These are phyloP conservation scores for Dallia pectoralis DNA, from an alignment of 2,797 vertebrate genomes.

Conservation along the genomic window DNA sequence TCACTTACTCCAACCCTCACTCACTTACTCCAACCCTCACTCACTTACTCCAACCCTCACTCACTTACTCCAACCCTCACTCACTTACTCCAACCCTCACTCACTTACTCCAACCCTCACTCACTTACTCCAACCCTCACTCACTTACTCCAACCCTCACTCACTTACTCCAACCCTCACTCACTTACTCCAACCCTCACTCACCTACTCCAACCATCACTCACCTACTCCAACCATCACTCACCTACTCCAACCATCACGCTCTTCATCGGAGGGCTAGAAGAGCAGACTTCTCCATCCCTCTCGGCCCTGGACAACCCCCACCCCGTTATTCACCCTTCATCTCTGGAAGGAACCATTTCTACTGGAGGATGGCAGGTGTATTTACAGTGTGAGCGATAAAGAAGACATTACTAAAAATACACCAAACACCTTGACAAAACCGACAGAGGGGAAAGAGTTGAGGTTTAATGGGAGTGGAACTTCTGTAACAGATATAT, in stretches of 20 bases:
- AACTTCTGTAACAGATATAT: not conserved
- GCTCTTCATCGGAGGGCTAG: conserved; percentile 45
- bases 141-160: not conserved
- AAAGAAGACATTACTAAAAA: conserved; percentile 8
- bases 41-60: not conserved
- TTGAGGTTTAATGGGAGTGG: not conserved
- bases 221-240: not conserved
- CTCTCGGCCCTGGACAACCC: not conserved
- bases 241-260: not conserved
- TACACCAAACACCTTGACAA: not conserved
- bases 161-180: too few relatives aligned
- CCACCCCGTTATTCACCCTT: conserved; percentile 54
- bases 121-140: not conserved
- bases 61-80: too few relatives aligned
- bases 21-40: not conserved
- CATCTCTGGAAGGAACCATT: conserved; percentile 55
- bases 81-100: too few relatives aligned
- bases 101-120: not conserved
- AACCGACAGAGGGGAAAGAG: not conserved
- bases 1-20: not conserved
- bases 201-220: not conserved
- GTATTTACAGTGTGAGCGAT: conserved; percentile 35
- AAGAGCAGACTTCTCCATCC: conserved; percentile 7
- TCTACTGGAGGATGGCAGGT: conserved; percentile 55
- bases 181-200: too few relatives aligned